Conservation (phyloP, 2,888 invertebrate genomes). For the Pherbina coryleti region DNA sequence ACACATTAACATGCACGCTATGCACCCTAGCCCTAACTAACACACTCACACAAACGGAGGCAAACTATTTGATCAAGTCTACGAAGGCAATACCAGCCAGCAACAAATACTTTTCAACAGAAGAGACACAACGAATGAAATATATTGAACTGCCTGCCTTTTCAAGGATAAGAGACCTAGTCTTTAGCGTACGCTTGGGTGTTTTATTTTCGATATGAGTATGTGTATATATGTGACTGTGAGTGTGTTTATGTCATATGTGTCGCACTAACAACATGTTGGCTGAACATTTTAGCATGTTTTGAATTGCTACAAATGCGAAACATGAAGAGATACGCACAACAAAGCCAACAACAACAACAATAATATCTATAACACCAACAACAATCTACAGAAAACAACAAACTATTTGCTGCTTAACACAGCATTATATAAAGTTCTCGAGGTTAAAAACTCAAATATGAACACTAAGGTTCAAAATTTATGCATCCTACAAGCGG, state of each 20-base stretch:
- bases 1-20: not conserved
- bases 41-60: conserved; percentile 8
- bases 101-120: not conserved
- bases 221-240: not conserved
- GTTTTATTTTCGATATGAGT: not conserved
- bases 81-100: not conserved
- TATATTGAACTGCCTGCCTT: conserved; percentile 2
- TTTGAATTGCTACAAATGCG: conserved; percentile 31
- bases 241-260: not conserved
- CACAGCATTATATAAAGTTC: conserved; percentile 22
- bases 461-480: conserved; percentile 12
- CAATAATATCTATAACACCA: not conserved
- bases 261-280: conserved; percentile 1
- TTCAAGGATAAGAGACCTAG: not conserved
- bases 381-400: not conserved
- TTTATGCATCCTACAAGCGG: conserved; percentile 2
- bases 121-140: not conserved
- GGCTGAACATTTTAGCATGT: conserved; percentile 12
- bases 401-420: conserved; percentile 4
- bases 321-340: conserved; percentile 28
- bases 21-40: not conserved
- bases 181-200: too few relatives aligned
- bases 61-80: not conserved
- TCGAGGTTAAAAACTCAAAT: conserved; percentile 31
- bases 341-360: not conserved